Base-by-base conservation (phyloP, 2,797 vertebrate genomes). In the Pantherophis vulpinus region DNA sequence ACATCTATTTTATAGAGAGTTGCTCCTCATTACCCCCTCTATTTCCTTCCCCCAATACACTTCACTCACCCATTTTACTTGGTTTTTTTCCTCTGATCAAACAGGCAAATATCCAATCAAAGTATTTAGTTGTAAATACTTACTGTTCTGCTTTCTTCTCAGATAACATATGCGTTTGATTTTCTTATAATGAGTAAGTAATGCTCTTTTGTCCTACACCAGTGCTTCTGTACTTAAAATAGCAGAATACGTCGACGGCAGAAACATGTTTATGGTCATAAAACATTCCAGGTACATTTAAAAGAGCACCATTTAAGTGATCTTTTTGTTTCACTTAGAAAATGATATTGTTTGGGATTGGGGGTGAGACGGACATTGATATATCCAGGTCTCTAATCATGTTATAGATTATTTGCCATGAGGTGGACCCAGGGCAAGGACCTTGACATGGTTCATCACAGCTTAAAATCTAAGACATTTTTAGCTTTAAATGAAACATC, bases 401-500 rank as follows among this genome's bases (percentile, higher is more conserved):
- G 93, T 97, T 97, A 96, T 96, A 95, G 97, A 97, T 97, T 97
- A 94, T 96, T 96, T 96, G 94, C 94, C 96, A 97, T 91, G 93
- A 95, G 95, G 95, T 97, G 95, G 95, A 96, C 94, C 96, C 92
- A 91, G 96, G 96, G 96, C 97, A 95, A 93, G 96, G 97, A 97
- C 95, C 96, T 97, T 96, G 96, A 95, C 95, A 94, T 90, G 95
- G 97, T 96, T 96, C 97, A 97, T 97, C 95, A 94, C 93, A 94
- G 91, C 96, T 97, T 95, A 96, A 97, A 95, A 97, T 97, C 96
- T 96, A 91, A 59, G 96, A 96, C 96, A 97, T 95, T 96, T 96
- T 97, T 96, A 97, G 97, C 97, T 98, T 96, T 91, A 91, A 96
- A 97, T 96, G 96, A 97, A 96, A 96, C 96, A 94, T 94, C 58